Base-by-base conservation (phyloP, 2,888 invertebrate species). In the Rotaria socialis region DNA sequence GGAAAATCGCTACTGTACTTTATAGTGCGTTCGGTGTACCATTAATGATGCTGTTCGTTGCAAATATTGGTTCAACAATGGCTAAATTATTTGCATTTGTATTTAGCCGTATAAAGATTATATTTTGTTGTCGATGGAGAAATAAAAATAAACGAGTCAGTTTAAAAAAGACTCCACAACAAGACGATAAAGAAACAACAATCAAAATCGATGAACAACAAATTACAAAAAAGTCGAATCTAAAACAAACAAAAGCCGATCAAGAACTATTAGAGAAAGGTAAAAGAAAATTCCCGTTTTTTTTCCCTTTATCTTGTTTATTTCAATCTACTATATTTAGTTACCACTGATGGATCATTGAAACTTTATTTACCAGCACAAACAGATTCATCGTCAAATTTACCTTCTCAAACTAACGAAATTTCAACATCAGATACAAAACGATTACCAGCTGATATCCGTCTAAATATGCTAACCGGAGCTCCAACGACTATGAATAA, bases 61-160 rank as follows among this genome's bases (percentile, higher is more conserved):
- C 87, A n/a, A 87, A 87, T 74, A 87, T 84, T 16, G 87, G 87
- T 27, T 87, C 87, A 60, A 86, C 87, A 22, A 87, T 86, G 52
- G 87, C 87, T 24, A 87, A 58, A 35, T 14, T 86, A 19, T 86
- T 86, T 55, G 74, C 75, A 27, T 80, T 86, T 80, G 80, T 80
- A 47, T 80, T 80, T n/a, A 47, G 47, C 47, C 80, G 80, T 47
- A 5, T 80, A 47, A 47, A 47, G 10, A 80, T 47, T 11, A 47
- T 80, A 24, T 43, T 80, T 47, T 80, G 80, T 80, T 80, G 80
- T 80, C 80, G 80, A 47, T n/a, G 24, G 80, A 22, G 4, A 19
- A 80, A 24, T n/a, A 80, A 80, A 47, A 80, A 80, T 4, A 22
- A 41, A n/a, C 80, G 47, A 80, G 24, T 24, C 43, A 80, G n/a